Percentiles rank a stretch among this genome's conserved stretches.
Evolutionary conservation across 2,797 vertebrate genomes (phyloP).

Genomic region (Sebastes hubbsi): DNA sequence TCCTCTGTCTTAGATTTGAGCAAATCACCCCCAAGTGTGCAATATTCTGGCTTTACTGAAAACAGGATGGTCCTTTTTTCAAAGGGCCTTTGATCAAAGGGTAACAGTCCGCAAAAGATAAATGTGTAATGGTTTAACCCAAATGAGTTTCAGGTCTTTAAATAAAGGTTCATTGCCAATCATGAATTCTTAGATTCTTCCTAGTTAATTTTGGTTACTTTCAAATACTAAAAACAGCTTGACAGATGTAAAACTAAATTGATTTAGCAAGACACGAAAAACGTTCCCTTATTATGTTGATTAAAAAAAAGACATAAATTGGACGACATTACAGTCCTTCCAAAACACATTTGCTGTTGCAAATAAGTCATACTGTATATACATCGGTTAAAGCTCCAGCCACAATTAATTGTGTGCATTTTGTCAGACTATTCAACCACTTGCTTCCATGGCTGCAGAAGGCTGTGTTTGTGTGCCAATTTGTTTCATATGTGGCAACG

Average conservation of each 20-base stretch:
- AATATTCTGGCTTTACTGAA: neutral
- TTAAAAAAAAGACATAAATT: neutral
- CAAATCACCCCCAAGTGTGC: conserved; percentile 30
- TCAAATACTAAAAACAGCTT: neutral
- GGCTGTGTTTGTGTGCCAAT: too few relatives aligned
- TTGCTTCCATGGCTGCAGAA: too few relatives aligned
- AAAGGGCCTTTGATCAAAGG: neutral
- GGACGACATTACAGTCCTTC: too few relatives aligned
- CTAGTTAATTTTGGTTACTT: neutral
- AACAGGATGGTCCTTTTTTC: neutral
- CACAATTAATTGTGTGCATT: neutral
- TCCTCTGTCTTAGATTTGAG: conserved; percentile 9
- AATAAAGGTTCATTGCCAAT: neutral
- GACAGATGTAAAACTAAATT: neutral
- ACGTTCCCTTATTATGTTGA: neutral
- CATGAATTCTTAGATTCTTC: neutral
- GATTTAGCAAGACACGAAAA: neutral
- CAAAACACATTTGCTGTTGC: neutral
- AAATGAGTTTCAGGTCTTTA: neutral
- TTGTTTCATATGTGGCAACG: too few relatives aligned
- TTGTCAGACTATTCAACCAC: neutral
- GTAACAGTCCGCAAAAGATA: neutral
- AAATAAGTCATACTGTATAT: neutral
- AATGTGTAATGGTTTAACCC: neutral
- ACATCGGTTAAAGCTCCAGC: neutral